A percentile compares a stretch with the other conserved stretches of the same genome.
Conservation (phyloP, 2,113 vertebrate genomes). For the Ameiurus melas region DNA sequence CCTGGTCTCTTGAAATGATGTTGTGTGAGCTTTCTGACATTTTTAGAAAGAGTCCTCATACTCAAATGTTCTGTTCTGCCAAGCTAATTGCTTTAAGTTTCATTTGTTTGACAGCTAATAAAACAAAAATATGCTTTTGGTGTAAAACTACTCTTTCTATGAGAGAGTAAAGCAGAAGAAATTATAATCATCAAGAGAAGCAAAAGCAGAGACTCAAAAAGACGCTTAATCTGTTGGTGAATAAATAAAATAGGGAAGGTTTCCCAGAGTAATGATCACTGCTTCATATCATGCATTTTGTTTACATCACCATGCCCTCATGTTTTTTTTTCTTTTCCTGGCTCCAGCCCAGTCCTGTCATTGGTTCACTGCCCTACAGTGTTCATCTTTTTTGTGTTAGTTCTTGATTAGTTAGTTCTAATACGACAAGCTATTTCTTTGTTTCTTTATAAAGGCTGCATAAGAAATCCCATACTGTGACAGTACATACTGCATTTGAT, state of each 20-base stretch:
- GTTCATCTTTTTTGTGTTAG: neutral
- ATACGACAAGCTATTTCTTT: neutral
- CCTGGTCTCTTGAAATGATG: neutral
- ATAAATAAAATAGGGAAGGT: neutral
- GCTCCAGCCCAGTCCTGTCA: neutral
- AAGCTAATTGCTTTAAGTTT: neutral
- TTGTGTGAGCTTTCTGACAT: constrained; percentile 17
- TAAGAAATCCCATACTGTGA: no score
- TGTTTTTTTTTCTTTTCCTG: neutral
- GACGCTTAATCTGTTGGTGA: neutral
- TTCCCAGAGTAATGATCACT: neutral
- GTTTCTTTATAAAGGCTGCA: neutral
- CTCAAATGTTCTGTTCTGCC: neutral
- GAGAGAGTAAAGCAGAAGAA: neutral
- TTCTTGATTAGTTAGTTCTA: neutral
- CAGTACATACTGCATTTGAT: no score
- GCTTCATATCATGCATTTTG: neutral
- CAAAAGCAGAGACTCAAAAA: neutral
- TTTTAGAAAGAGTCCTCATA: neutral
- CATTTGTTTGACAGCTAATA: neutral
- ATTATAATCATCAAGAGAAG: neutral
- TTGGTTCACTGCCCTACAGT: neutral
- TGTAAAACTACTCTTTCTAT: neutral
- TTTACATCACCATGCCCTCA: neutral
- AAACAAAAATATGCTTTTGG: neutral